phyloP scores from a whole-genome alignment of 2,888 invertebrate genomes.

The Xanthorhoe spadicearia region DNA sequence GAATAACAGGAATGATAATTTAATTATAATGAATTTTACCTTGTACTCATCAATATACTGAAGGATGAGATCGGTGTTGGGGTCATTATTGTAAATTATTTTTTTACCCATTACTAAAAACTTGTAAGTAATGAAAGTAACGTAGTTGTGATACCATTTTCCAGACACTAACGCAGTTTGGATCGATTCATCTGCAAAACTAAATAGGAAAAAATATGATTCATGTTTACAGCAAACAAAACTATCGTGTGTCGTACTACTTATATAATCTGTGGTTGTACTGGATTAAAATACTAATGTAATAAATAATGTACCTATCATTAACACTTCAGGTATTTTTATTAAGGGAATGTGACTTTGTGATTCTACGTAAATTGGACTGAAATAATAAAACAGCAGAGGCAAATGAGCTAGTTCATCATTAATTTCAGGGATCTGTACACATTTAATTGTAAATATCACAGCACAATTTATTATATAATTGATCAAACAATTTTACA shows the following conservation, averaged over 20 bases:
- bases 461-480: constrained; percentile 4
- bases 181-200: constrained; percentile 58
- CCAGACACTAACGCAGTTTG: constrained; percentile 61
- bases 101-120: constrained; percentile 62
- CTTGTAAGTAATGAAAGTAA: constrained; percentile 68
- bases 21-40: constrained; percentile 12
- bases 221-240: too few species aligned
- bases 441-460: background rate
- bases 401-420: background rate
- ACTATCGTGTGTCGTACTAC: too few species aligned
- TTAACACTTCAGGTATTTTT: too few species aligned
- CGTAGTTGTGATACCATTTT: constrained; percentile 72
- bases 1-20: too few species aligned
- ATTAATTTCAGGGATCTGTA: constrained; percentile 1
- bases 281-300: too few species aligned
- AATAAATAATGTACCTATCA: too few species aligned
- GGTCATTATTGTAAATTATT: constrained; percentile 57
- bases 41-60: constrained; percentile 55
- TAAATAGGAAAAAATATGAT: too few species aligned
- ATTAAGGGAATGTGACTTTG: too few species aligned
- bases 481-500: constrained; percentile 13
- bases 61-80: constrained; percentile 48
- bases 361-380: background rate
- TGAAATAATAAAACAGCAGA: background rate
- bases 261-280: too few species aligned